Percentiles rank a stretch among this genome's conserved stretches.
These are phyloP conservation scores for Caenorhabditis sp. DNA, from an alignment of 2,888 invertebrate genomes.

Conservation along the genomic window DNA sequence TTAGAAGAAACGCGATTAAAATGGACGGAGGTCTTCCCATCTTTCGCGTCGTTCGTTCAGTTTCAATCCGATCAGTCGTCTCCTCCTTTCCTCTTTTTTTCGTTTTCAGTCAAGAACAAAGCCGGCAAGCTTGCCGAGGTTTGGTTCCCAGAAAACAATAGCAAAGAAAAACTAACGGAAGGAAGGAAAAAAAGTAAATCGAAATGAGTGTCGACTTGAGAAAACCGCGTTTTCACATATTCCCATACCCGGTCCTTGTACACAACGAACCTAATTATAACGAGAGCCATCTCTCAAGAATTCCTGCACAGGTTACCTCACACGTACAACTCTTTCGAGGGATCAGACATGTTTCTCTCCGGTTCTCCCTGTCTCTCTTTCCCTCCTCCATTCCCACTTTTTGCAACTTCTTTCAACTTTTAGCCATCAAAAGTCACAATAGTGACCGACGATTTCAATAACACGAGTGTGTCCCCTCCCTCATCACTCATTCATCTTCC, in stretches of 20 bases:
- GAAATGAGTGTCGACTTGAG: constrained; percentile 15
- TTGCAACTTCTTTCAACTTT: not conserved
- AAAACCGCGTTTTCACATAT: constrained; percentile 17
- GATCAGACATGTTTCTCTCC: not conserved
- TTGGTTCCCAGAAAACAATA: constrained; percentile 11
- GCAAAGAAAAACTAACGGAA: constrained; percentile 1
- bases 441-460: constrained; percentile 14
- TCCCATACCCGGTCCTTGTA: not conserved
- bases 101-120: not conserved
- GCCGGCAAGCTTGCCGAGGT: not conserved
- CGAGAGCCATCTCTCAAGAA: not conserved
- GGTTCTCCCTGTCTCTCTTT: too few relatives aligned
- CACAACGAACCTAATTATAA: constrained; percentile 45
- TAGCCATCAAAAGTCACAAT: constrained; percentile 49
- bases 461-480: constrained; percentile 2
- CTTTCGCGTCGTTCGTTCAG: constrained; percentile 17
- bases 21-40: not conserved
- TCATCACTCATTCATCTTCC: constrained; percentile 47
- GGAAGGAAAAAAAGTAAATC: not conserved
- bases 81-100: not conserved
- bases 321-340: constrained; percentile 6
- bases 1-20: constrained; percentile 9
- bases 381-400: not conserved
- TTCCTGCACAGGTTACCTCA: constrained; percentile 2
- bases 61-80: constrained; percentile 13